Conservation (phyloP, 2,888 invertebrate genomes). For the Ormia ochracea region DNA sequence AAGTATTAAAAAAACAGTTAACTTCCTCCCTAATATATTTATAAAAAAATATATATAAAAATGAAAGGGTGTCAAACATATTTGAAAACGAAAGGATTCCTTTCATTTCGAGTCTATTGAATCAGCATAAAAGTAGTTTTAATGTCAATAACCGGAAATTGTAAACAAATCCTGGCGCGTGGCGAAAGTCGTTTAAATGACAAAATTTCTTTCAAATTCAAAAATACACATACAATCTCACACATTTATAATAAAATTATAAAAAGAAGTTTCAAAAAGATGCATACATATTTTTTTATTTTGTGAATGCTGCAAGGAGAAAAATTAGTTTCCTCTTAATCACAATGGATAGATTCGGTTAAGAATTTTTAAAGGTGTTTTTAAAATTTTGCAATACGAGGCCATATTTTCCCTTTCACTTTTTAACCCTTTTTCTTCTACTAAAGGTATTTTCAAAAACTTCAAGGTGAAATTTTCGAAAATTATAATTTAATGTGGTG, state of each 20-base stretch:
- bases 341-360: background rate
- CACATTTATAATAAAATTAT: constrained; percentile 29
- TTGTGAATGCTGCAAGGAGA: constrained; percentile 17
- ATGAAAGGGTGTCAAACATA: constrained; percentile 34
- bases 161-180: constrained; percentile 60
- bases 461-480: background rate
- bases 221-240: no score
- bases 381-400: constrained; percentile 34
- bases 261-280: constrained; percentile 30
- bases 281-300: constrained; percentile 41
- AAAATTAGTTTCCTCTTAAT: constrained; percentile 33
- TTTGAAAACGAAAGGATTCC: constrained; percentile 51
- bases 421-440: background rate
- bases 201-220: background rate
- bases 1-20: constrained; percentile 56
- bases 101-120: constrained; percentile 19
- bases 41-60: constrained; percentile 36
- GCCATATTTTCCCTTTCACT: constrained; percentile 28
- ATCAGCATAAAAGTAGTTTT: constrained; percentile 37
- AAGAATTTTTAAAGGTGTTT: constrained; percentile 40
- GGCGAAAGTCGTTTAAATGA: constrained; percentile 34
- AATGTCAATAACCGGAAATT: constrained; percentile 61
- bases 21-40: constrained; percentile 43
- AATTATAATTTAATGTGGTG: background rate
- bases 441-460: background rate